Base-by-base conservation (phyloP, 2,888 invertebrate genomes). In the Mesorhabditis sp. region DNA sequence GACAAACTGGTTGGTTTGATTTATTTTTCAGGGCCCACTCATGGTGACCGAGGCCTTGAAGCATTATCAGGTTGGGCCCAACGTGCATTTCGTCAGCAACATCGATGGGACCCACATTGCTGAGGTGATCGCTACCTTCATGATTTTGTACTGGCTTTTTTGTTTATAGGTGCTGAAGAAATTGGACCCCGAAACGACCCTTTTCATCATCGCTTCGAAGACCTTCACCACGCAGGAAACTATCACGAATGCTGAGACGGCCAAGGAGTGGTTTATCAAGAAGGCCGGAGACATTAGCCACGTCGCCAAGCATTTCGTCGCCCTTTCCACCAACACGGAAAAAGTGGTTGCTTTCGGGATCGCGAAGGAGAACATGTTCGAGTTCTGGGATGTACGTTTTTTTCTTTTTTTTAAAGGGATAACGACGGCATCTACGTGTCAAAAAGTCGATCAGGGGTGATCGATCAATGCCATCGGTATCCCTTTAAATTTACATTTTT, bases 31-130 rank as follows among this genome's bases (percentile, higher is more conserved):
- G 91, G 98, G 98, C 3, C 98, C 98, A 0, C 89, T 95, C 65
- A 98, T 98, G 98, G 98, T 96, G 63, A 96, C 96, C 0, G 98
- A 99, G 88, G 95, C 97, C 0, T 89, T 99, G 68, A 94, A 94
- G 84, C 92, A 94, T 13, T 95, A 92, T 85, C 92, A 91, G 80
- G 67, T 78, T 45, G 94, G 95, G 1, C 91, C 95, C 4, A 91
- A 91, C 79, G 89, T 91, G 66, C 95, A 99, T 87, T 99, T 98
- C 88, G 95, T 98, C 0, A 97, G 97, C 3, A 99, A 99, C 87
- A 94, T 99, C 83, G 98, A 99, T 89, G 98, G 98, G 65, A 98
- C 98, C 4, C 98, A 99, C 87, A 88, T 98, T 83, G 94, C 93
- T 0, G 95, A 96, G 87, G 92, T 79, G 41, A 44, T 28, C 28